Conservation (phyloP, 2,113 vertebrate genomes). For the Mobula birostris region DNA sequence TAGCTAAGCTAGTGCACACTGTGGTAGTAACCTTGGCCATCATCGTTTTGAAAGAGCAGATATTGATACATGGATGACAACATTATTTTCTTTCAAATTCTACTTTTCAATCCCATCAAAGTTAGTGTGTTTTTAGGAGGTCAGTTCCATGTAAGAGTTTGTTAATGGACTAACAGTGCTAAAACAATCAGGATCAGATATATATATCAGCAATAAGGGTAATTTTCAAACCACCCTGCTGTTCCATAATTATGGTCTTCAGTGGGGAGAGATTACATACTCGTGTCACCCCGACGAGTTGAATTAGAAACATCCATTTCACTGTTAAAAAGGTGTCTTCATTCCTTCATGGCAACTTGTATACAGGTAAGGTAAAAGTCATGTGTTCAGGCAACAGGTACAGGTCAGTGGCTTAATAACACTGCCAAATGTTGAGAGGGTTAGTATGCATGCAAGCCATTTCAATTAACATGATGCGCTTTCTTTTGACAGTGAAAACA, state of each 20-base stretch:
- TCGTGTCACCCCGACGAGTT: not conserved
- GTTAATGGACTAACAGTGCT: conserved; percentile 21
- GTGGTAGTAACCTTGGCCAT: not conserved
- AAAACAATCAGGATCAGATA: not conserved
- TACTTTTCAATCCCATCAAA: conserved; percentile 3
- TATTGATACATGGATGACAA: not conserved
- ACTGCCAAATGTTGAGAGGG: conserved; percentile 56
- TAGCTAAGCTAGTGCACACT: conserved; percentile 22
- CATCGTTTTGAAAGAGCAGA: not conserved
- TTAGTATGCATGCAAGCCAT: conserved; percentile 76
- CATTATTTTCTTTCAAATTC: not conserved
- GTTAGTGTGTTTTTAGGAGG: conserved; percentile 24
- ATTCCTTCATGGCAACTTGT: conserved; percentile 65
- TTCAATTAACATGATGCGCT: conserved; percentile 46
- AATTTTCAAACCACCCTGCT: not conserved
- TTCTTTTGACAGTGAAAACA: conserved; percentile 40
- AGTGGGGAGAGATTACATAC: not conserved
- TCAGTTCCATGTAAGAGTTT: conserved; percentile 27
- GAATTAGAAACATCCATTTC: conserved; percentile 27
- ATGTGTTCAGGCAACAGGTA: conserved; percentile 72
- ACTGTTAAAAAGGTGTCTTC: conserved; percentile 33
- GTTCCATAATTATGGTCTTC: not conserved
- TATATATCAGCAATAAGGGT: not conserved
- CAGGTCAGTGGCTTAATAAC: conserved; percentile 62
- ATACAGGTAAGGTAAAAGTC: conserved; percentile 71